Evolutionary conservation across 2,797 vertebrate genomes (phyloP), one percentile per base, ranked within the genome.

Genomic region (Catharus ustulatus): DNA sequence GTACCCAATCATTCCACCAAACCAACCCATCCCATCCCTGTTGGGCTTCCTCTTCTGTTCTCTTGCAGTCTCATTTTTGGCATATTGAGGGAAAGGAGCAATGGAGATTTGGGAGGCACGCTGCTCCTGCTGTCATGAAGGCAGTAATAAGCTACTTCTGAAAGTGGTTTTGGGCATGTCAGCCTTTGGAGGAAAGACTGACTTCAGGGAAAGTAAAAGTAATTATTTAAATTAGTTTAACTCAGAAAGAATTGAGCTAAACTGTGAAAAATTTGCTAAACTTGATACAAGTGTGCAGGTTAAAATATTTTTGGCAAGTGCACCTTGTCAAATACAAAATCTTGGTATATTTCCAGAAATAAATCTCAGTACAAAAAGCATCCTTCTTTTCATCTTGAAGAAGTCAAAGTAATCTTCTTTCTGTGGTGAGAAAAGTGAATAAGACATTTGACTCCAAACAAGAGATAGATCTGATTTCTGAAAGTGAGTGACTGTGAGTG

Each of bases 41-140:
- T 17, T 86, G 34, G 29, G 58, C 34, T 54, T 86, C 8, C 18
- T 66, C 34, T 49, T 81, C 48, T 48, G 12, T 66, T 2, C 5
- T 68, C 77, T 69, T 45, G 55, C 29, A 76, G 45, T 30, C 14
- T 80, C 8, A 5, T 36, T 74, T 52, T 55, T 51, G 51, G 36
- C 52, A 32, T 26, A 40, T n/a, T 72, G 51, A 81, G 27, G n/a
- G 20, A 81, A 76, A 73, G 22, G 17, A 84, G 43, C 75, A 71
- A 30, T 0, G 1, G 48, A 68, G 45, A 40, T 77, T 30, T 67
- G 57, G 24, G 38, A 80, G 57, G 54, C 52, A 52, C 0, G 0
- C 57, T 85, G 63, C 36, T 88, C 26, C 40, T 66, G 46, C 27
- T 27, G 1, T 40, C 43, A 52, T 34, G 29, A 88, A 66, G 48